phyloP scores from a whole-genome alignment of 2,113 vertebrate species.

The Xenotilapia flavipinnis region DNA sequence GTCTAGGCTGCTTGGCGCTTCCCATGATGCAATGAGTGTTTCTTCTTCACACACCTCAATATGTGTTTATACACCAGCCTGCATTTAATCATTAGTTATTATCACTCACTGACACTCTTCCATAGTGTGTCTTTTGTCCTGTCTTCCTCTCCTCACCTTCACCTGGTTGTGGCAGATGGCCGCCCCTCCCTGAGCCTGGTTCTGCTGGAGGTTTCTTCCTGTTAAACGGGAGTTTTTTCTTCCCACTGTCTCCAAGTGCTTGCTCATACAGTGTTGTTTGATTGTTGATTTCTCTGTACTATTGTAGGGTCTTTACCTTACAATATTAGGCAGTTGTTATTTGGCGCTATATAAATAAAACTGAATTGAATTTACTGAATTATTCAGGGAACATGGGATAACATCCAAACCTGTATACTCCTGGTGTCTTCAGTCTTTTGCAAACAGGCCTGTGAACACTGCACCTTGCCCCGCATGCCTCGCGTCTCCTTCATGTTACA shows the following conservation, averaged over 20 bases:
- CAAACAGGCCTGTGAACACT: neutral
- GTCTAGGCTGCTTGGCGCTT: neutral
- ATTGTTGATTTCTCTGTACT: neutral
- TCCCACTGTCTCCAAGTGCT: neutral
- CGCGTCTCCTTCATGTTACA: neutral
- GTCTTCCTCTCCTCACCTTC: neutral
- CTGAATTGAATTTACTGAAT: neutral
- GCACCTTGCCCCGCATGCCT: neutral
- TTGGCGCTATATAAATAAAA: neutral
- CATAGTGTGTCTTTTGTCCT: neutral
- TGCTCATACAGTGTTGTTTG: neutral
- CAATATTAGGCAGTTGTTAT: neutral
- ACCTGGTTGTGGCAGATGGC: neutral
- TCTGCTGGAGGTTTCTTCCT: neutral
- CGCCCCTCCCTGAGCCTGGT: neutral
- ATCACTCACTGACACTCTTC: neutral
- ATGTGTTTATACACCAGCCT: neutral
- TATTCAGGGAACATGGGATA: neutral
- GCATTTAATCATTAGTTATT: neutral
- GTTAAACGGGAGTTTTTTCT: rapidly evolving
- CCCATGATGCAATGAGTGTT: neutral
- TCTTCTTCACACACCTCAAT: neutral
- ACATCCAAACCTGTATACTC: neutral
- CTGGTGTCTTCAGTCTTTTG: neutral
- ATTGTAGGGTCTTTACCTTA: neutral